A percentile compares a stretch with the other conserved stretches of the same genome.
phyloP scores from a whole-genome alignment of 2,797 vertebrate species.

The Nothura maculosa region DNA sequence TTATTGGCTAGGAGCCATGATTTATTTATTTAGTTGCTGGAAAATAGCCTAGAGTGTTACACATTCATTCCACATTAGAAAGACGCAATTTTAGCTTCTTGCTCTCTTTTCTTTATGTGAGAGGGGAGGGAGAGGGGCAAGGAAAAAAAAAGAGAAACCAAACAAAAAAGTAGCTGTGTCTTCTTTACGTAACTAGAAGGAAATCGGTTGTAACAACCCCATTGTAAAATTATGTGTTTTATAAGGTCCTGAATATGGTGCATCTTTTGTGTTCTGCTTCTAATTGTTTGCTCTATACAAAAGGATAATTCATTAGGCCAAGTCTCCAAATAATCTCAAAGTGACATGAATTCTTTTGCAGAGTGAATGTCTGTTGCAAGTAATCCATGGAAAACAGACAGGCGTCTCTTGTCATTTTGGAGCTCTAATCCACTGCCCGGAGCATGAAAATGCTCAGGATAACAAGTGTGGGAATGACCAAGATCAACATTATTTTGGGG shows the following conservation, averaged over 20 bases:
- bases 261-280: constrained; percentile 70
- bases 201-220: constrained; percentile 51
- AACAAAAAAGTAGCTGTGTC: not conserved
- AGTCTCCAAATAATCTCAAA: constrained; percentile 78
- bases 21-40: not conserved
- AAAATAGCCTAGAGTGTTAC: not conserved
- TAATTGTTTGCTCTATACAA: constrained; percentile 67
- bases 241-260: constrained; percentile 51
- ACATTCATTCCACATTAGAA: not conserved
- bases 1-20: not conserved
- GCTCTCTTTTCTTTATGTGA: not conserved
- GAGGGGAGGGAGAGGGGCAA: no score
- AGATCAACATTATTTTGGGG: constrained; percentile 81
- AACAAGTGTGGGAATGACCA: constrained; percentile 83
- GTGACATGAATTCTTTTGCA: constrained; percentile 79
- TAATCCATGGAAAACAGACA: constrained; percentile 82
- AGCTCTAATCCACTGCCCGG: constrained; percentile 82
- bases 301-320: constrained; percentile 78
- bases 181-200: constrained; percentile 22
- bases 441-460: constrained; percentile 78
- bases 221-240: constrained; percentile 61
- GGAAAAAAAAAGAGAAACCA: not conserved
- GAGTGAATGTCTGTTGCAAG: constrained; percentile 77
- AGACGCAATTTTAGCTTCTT: not conserved
- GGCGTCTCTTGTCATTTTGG: constrained; percentile 80